A percentile compares a stretch with the other conserved stretches of the same genome.
These are phyloP conservation scores for Trissoscelio sp. DNA, from an alignment of 2,888 invertebrate species.

Conservation along the genomic window DNA sequence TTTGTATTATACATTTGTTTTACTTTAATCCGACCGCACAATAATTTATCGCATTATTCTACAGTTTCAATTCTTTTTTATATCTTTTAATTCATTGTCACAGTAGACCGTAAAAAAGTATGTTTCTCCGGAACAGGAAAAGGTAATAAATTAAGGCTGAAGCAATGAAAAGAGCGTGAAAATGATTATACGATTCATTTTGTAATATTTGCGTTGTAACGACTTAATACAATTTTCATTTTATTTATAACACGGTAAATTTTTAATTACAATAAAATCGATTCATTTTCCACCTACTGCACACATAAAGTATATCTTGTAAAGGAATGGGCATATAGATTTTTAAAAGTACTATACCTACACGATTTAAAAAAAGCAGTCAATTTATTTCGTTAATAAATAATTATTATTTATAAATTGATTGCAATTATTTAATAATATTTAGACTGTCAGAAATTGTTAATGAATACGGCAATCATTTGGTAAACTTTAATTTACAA, in stretches of 20 bases:
- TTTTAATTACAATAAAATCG: conserved; percentile 7
- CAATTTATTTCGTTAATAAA: no score
- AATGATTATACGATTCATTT: conserved; percentile 37
- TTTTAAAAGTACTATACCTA: no score
- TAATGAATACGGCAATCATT: no score
- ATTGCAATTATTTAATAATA: no score
- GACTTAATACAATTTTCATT: not conserved
- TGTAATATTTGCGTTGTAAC: conserved; percentile 9
- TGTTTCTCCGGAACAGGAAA: conserved; percentile 27
- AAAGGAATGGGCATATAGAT: no score
- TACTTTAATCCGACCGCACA: conserved; percentile 14
- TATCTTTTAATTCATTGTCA: conserved; percentile 36
- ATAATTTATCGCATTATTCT: conserved; percentile 29
- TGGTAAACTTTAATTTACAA: no score
- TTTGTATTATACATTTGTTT: conserved; percentile 18
- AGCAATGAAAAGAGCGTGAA: conserved; percentile 10
- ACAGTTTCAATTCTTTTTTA: conserved; percentile 28
- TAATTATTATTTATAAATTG: no score
- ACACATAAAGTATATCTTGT: no score
- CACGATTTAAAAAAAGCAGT: no score
- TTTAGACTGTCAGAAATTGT: no score
- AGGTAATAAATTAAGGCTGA: conserved; percentile 19
- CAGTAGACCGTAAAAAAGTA: conserved; percentile 30
- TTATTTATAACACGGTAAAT: conserved; percentile 6
- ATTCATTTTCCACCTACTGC: conserved; percentile 1